A percentile compares a stretch with the other conserved stretches of the same genome.
These are phyloP conservation scores for Dinothrombium tinctorium DNA, from an alignment of 1,140 invertebrate species.

Conservation along the genomic window DNA sequence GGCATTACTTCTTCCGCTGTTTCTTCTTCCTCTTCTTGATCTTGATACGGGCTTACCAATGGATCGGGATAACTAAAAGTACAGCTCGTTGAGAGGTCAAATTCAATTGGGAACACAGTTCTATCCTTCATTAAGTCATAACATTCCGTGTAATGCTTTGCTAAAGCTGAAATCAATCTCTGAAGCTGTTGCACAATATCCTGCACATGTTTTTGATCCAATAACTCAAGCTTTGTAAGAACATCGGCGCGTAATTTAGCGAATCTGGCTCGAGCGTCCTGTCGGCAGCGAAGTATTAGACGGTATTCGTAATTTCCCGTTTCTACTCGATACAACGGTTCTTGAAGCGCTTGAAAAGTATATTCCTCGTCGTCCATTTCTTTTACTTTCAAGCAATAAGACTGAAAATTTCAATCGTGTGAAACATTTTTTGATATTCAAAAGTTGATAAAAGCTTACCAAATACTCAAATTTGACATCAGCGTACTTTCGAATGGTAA, in stretches of 20 bases:
- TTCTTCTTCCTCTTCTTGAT: conserved; percentile 12
- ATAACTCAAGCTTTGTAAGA: conserved; percentile 78
- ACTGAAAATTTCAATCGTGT: too few relatives aligned
- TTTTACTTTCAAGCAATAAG: conserved; percentile 77
- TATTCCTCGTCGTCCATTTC: conserved; percentile 99
- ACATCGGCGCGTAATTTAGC: conserved; percentile 80
- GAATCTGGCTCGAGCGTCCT: conserved; percentile 71
- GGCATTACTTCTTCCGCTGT: background rate
- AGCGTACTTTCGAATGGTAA: conserved; percentile 90
- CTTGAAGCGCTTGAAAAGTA: conserved; percentile 65
- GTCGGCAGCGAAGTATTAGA: conserved; percentile 71
- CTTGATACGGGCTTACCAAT: conserved; percentile 10
- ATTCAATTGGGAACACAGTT: conserved; percentile 79
- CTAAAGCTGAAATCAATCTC: conserved; percentile 48
- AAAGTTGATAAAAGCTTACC: conserved; percentile 29
- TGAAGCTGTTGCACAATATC: conserved; percentile 64
- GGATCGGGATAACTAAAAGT: conserved; percentile 32
- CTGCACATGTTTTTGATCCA: conserved; percentile 93
- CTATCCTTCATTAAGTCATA: conserved; percentile 37
- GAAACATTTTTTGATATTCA: conserved; percentile 1
- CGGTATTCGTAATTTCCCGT: conserved; percentile 97
- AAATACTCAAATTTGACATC: conserved; percentile 96
- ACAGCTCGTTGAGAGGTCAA: conserved; percentile 54
- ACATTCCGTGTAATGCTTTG: conserved; percentile 40
- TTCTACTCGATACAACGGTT: conserved; percentile 86